phyloP scores from a whole-genome alignment of 2,113 vertebrate species.

The Pipa parva region DNA sequence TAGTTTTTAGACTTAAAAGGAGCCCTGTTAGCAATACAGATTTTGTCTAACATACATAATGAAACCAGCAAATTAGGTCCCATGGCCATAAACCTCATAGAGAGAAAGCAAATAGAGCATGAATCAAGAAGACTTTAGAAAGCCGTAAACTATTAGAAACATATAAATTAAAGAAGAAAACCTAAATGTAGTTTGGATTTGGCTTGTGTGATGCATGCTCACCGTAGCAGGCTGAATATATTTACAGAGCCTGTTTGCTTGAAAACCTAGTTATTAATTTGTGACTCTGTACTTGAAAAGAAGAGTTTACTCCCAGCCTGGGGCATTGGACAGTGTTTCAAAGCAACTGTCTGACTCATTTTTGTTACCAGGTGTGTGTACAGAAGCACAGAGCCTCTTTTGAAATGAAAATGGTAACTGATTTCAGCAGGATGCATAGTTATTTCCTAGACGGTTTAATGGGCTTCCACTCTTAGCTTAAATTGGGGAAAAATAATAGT shows the following conservation, averaged over 20 bases:
- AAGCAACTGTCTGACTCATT: constrained; percentile 63
- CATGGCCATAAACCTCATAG: constrained; percentile 69
- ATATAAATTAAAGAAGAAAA: constrained; percentile 61
- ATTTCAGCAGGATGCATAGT: constrained; percentile 50
- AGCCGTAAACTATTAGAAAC: constrained; percentile 64
- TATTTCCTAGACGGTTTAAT: constrained; percentile 55
- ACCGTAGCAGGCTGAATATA: constrained; percentile 32
- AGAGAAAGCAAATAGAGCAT: constrained; percentile 67
- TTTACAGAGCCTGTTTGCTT: constrained; percentile 61
- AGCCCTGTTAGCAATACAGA: constrained; percentile 62
- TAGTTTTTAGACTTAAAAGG: constrained; percentile 57
- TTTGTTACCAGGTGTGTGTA: constrained; percentile 57
- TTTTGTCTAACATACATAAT: constrained; percentile 71
- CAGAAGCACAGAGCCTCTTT: constrained; percentile 46
- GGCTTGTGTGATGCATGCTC: constrained; percentile 39
- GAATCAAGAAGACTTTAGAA: constrained; percentile 68
- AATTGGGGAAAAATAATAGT: constrained; percentile 49
- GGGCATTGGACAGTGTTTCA: constrained; percentile 60
- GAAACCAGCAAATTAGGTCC: constrained; percentile 70
- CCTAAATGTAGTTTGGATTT: constrained; percentile 47
- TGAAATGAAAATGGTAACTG: constrained; percentile 53
- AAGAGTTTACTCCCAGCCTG: constrained; percentile 56
- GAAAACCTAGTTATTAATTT: constrained; percentile 50
- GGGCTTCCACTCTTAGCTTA: constrained; percentile 51
- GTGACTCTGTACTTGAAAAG: constrained; percentile 59